Base-by-base conservation (phyloP, 2,888 invertebrate genomes). In the Pandemis cinnamomeana region DNA sequence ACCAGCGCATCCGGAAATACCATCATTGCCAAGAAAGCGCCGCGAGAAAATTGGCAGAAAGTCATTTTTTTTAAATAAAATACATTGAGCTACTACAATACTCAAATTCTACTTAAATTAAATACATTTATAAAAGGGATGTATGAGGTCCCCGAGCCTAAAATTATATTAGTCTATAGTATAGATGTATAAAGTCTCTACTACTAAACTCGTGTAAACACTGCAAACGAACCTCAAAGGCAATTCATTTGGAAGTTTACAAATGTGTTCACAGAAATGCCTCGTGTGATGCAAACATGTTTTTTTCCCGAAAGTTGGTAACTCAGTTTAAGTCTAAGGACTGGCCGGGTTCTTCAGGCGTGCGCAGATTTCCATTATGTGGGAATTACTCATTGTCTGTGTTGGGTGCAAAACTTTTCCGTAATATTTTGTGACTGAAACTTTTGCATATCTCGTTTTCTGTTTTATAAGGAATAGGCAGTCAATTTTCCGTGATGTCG, bases 281-380 rank as follows among this genome's bases (percentile, higher is more conserved):
- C 42, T 51, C 61, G 27, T 61, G 27, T 66, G 60, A 48, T 55
- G 63, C 51, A 72, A 72, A 69, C 64, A 69, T 60, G 64, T 60
- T 68, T 72, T 71, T 68, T 72, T 58, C 58, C 63, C 27, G 3
- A 58, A 64, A 69, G 68, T 72, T 72, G 10, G 58, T 60, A 69
- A 72, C 58, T 69, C 55, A 20, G 69, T 72, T 68, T 63, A 27
- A 48, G 53, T 46, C 15, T 63, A 53, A 41, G 55, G 20, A 41
- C 10, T 55, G 42, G 13, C 5, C 46, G 48, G 53, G 55, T 63
- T 48, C 60, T 20, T 61, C 44, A 51, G 41, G 20, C 46, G 36
- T 67, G 51, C 58, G 11, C 13, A 68, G 63, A 67, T 53, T 67
- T 64, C 13, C 46, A 64, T 27, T 48, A 48, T 41, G 64, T 64